Evolutionary conservation across 2,797 vertebrate species (phyloP), one percentile per base, ranked within the genome.

Genomic region (Pangasius macronema): DNA sequence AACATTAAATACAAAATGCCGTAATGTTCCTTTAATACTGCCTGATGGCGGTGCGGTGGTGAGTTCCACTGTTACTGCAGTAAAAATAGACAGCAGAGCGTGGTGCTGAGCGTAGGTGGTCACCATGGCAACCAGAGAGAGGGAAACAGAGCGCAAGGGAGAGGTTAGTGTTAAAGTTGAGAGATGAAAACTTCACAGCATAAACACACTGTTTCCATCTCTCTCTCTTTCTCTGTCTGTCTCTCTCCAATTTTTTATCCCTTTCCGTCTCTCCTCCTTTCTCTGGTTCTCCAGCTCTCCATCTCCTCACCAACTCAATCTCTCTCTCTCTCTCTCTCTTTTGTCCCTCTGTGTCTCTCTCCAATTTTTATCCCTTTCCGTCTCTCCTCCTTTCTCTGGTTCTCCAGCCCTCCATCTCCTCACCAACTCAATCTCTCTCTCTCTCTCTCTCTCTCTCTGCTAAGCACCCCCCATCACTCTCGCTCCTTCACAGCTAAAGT

Each of bases 11-110:
- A 81, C 22, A n/a, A 82, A 61, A 63, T 42, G 13, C 7, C 49
- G 16, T 3, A 30, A 46, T 49, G 39, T 5, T 46, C 27, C 22
- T 33, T 24, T 36, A 57, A 33, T 36, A 57, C 51, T 30, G 63
- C 8, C 86, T 86, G 51, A 85, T 68, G 46, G 77, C 77, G 18
- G 82, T 67, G 87, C 33, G 18, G 27, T 82, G 22, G 68, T 30
- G 81, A 79, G 84, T 42, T 79, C 27, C 13, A 67, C 77, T 85
- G 85, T 87, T 88, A 80, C 61, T n/a, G 65, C 42, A 42, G 81
- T 89, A 86, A 90, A 90, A 90, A 90, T 90, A 88, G 70, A 55
- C 51, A 83, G 77, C 30, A 76, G 86, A 70, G 59, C 10, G 5
- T 68, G 83, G 72, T 77, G 86, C 67, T 63, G 82, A 82, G 79